phyloP scores from a whole-genome alignment of 2,888 invertebrate species.

The Polyommatus icarus region DNA sequence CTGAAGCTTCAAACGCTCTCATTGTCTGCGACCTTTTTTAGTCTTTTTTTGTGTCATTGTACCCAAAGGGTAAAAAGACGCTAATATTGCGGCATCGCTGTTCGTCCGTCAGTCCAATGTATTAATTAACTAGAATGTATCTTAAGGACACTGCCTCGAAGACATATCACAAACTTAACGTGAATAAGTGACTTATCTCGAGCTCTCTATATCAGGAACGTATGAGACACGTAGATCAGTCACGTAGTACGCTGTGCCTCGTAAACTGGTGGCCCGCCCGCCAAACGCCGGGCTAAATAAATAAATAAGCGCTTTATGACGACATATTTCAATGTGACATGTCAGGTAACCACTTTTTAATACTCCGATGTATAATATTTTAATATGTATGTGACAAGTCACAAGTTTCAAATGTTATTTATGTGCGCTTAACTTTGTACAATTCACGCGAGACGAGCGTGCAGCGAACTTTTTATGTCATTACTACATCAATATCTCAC shows the following conservation, averaged over 20 bases:
- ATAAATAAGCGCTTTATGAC: conserved; percentile 23
- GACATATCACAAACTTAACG: no score
- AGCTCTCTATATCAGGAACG: not conserved
- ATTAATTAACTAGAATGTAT: no score
- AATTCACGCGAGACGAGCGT: not conserved
- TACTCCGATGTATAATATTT: conserved; percentile 6
- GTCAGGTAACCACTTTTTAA: conserved; percentile 21
- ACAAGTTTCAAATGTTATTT: conserved; percentile 19
- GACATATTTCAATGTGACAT: conserved; percentile 6
- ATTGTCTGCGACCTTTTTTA: not conserved
- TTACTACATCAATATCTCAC: not conserved
- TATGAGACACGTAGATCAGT: not conserved
- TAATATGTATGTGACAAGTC: conserved; percentile 15
- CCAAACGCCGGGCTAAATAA: conserved; percentile 22
- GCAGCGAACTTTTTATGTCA: not conserved
- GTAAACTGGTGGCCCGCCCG: conserved; percentile 11
- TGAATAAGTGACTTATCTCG: not conserved
- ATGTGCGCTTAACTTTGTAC: not conserved
- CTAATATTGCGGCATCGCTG: no score
- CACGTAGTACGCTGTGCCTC: conserved; percentile 14
- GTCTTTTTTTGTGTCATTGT: no score
- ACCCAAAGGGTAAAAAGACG: no score
- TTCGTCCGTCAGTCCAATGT: no score
- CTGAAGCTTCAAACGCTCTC: not conserved
- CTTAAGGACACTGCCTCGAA: no score